These are phyloP conservation scores for Drosophila rhopaloa DNA, from an alignment of 1,140 invertebrate species.

Conservation along the genomic window DNA sequence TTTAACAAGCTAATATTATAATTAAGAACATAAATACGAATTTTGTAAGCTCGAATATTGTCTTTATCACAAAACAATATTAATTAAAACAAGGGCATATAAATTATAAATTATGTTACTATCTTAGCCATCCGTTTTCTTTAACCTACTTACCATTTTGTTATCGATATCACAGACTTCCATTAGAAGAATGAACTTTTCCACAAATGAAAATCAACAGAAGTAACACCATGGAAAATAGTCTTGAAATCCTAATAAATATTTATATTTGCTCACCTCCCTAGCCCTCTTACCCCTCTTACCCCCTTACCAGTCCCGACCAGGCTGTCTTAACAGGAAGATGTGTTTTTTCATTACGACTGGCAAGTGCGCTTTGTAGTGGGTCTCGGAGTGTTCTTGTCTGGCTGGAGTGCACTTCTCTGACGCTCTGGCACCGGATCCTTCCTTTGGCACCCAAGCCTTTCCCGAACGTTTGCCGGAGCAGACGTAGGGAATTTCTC, in stretches of 20 bases:
- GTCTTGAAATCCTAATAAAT: conserved; percentile 53
- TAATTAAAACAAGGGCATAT: no score
- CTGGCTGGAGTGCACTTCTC: conserved; percentile 70
- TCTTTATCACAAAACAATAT: no score
- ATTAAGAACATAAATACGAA: no score
- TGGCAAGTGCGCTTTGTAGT: conserved; percentile 73
- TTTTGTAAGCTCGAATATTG: no score
- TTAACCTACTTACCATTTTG: no score
- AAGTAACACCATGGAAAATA: neutral
- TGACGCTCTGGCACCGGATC: conserved; percentile 1
- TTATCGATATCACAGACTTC: neutral
- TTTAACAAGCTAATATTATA: no score
- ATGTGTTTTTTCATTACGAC: conserved; percentile 79
- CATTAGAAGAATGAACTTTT: neutral
- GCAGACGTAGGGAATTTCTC: conserved; percentile 45
- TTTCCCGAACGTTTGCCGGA: neutral
- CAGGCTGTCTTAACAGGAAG: conserved; percentile 21
- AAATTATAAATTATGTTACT: no score
- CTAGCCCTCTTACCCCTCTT: no score
- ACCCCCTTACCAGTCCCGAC: neutral
- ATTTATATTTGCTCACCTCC: conserved; percentile 42
- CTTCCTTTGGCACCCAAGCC: conserved; percentile 4
- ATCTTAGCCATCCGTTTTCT: no score
- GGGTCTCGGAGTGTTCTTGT: conserved; percentile 67
- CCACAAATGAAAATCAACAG: neutral